These are phyloP conservation scores for Ibidorhyncha struthersii DNA, from an alignment of 2,113 vertebrate species.

Conservation along the genomic window DNA sequence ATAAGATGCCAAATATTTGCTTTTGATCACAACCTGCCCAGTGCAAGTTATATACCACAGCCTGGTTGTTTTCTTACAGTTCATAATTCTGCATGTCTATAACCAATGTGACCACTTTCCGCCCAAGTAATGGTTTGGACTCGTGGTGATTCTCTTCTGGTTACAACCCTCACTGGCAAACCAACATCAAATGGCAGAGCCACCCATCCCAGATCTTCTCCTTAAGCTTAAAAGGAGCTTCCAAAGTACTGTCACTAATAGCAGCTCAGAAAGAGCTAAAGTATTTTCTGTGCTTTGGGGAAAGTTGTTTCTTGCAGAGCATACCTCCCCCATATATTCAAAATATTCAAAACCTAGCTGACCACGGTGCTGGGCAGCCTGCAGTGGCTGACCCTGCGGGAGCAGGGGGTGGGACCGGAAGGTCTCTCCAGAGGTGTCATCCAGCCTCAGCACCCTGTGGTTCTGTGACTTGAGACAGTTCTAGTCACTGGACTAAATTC, in stretches of 20 bases:
- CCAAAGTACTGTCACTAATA: background rate
- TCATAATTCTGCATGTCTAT: background rate
- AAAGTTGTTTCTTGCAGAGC: background rate
- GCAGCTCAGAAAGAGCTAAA: background rate
- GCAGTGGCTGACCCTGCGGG: background rate
- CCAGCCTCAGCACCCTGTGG: background rate
- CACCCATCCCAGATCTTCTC: background rate
- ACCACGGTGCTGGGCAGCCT: background rate
- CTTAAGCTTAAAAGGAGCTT: background rate
- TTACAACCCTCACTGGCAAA: background rate
- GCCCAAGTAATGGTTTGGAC: background rate
- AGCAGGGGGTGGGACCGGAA: background rate
- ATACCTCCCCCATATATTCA: background rate
- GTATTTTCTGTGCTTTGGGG: background rate
- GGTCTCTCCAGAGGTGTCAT: background rate
- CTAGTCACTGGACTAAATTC: background rate
- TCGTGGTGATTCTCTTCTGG: background rate
- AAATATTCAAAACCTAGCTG: background rate
- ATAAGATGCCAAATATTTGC: background rate
- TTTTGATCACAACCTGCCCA: background rate
- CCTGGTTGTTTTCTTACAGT: background rate
- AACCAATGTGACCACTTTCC: background rate
- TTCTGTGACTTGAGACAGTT: background rate
- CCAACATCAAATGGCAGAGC: background rate
- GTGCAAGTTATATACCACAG: background rate